Evolutionary conservation across 2,888 invertebrate genomes (phyloP).

Genomic region (Ormyrus nitidulus): DNA sequence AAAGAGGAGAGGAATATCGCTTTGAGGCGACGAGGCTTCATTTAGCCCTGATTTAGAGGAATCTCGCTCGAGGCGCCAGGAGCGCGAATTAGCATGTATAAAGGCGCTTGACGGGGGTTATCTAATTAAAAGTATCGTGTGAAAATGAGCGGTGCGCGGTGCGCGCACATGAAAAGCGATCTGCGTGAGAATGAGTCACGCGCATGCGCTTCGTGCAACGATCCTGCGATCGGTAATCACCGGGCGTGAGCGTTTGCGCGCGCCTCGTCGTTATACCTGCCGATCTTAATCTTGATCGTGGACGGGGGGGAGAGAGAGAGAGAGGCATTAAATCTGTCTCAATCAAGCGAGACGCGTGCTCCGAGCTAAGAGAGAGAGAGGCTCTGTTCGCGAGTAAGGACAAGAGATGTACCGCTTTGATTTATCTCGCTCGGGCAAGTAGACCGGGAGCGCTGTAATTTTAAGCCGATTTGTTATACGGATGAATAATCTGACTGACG

Average conservation of each 20-base stretch:
- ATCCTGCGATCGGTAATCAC: slow-evolving; percentile 57
- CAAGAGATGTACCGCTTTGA: slow-evolving; percentile 32
- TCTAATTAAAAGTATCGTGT: slow-evolving; percentile 56
- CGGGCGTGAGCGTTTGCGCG: slow-evolving; percentile 5
- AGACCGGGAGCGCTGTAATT: slow-evolving; percentile 47
- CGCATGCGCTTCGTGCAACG: slow-evolving; percentile 23
- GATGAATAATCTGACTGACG: slow-evolving; percentile 31
- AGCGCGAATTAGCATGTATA: slow-evolving; percentile 32
- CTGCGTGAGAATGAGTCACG: slow-evolving; percentile 60
- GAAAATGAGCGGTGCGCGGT: slow-evolving; percentile 40
- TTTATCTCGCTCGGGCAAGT: slow-evolving; percentile 38
- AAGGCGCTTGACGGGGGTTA: slow-evolving; percentile 15
- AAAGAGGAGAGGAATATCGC: neutral
- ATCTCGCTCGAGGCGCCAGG: slow-evolving; percentile 19
- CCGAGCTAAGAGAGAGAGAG: neutral
- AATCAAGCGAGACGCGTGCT: slow-evolving; percentile 44
- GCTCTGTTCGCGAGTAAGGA: too few relatives aligned
- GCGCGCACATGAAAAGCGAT: slow-evolving; percentile 54
- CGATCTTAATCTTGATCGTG: slow-evolving; percentile 52
- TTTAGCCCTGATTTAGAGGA: neutral
- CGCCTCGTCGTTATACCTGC: slow-evolving; percentile 50
- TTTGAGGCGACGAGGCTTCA: too few relatives aligned
- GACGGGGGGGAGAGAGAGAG: neutral
- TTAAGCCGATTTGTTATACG: slow-evolving; percentile 45
- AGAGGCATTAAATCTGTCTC: slow-evolving; percentile 54